Base-by-base conservation (phyloP, 2,113 vertebrate species). In the Misgurnus mizolepis region DNA sequence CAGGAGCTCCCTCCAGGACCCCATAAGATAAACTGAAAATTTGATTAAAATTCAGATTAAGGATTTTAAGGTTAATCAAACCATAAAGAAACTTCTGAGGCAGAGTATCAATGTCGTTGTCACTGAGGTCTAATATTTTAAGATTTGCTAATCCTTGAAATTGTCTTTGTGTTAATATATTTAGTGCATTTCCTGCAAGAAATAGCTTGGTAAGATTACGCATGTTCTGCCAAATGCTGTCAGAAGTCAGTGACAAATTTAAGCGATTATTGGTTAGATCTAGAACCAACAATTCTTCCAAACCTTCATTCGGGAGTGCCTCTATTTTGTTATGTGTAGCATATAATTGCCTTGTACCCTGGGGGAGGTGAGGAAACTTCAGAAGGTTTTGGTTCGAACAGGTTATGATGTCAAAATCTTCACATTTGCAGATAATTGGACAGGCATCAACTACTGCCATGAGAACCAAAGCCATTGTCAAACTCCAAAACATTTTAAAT, bases 261-360 rank as follows among this genome's bases (percentile, higher is more conserved):
- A 91, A 70, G 18, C 76, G 22, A 62, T 92, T 92, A n/a, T 81
- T 80, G 2, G 87, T 90, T 43, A 92, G 80, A 64, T 92, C 90
- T 55, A 92, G 80, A 39, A 87, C 50, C 80, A 87, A 68, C 68
- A 92, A 81, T 14, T 82, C 56, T 47, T 89, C 82, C 82, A 91
- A 61, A 73, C 88, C 87, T 53, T 58, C 27, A 4, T 7, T 49
- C 3, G 89, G 88, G 7, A 91, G 69, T 50, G 86, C 78, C 67
- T 84, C 41, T 39, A 92, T 90, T 9, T 75, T 0, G 50, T 91
- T 92, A 80, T 90, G 76, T 15, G 81, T 84, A 65, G 82, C 55
- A 10, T 89, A 89, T 6, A 92, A 82, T 15, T 79, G 0, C 66
- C 83, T 81, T 15, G 82, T 83, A 27, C 8, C 56, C 3, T 77